These are phyloP conservation scores for Eremophila alpestris DNA, from an alignment of 2,797 vertebrate genomes.

Conservation along the genomic window DNA sequence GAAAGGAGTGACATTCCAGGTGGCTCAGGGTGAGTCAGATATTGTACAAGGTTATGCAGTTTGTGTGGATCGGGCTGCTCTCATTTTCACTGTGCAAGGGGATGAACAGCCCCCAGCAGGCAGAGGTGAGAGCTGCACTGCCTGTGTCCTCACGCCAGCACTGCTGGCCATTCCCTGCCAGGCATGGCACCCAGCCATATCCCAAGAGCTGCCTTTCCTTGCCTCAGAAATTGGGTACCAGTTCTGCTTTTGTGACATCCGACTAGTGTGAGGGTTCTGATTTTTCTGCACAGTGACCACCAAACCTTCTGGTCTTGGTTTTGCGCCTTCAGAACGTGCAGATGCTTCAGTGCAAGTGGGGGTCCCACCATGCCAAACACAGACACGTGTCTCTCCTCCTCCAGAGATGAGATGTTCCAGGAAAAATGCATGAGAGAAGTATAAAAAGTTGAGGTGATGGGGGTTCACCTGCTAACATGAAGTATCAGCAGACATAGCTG, in stretches of 20 bases:
- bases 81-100: not conserved
- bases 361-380: fast-evolving
- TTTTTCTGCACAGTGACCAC: not conserved
- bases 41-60: not conserved
- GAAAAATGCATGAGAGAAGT: fast-evolving
- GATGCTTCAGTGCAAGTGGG: fast-evolving
- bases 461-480: not conserved
- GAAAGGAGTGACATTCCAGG: not conserved
- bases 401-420: not conserved
- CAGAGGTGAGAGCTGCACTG: not conserved
- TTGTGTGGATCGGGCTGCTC: not conserved
- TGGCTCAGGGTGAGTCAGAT: not conserved
- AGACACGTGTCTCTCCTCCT: not conserved
- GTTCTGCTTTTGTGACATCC: not conserved
- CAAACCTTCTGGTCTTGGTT: not conserved
- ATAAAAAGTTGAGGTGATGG: not conserved
- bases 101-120: not conserved
- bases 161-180: not conserved
- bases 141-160: not conserved
- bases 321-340: fast-evolving
- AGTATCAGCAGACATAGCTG: not conserved
- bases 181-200: fast-evolving
- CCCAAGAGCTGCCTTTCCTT: not conserved
- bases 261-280: not conserved
- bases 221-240: not conserved